Base-by-base conservation (phyloP, 2,113 vertebrate species). In the Holacanthus passer region DNA sequence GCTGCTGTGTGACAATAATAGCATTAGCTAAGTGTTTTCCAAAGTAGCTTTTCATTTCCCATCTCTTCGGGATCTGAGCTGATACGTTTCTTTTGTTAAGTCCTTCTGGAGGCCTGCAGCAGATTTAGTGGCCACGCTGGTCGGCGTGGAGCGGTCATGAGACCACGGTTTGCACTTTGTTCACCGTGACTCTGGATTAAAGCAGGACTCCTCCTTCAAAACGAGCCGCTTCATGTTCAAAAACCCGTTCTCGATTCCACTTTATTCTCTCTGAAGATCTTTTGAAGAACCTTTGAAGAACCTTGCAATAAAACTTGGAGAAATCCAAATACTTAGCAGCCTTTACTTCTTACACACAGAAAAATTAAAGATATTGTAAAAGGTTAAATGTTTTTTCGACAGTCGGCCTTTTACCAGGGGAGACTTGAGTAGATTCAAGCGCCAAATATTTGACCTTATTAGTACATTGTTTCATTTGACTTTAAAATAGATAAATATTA, bases 141-240 rank as follows among this genome's bases (percentile, higher is more conserved):
- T 79, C 31, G 8, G n/a, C 29, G 35, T 12, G 41, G 17, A 48
- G 60, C 43, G 60, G 87, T 92, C 92, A 92, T 17, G 37, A 78
- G 90, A 92, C 65, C 39, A 5, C 7, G 32, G 71, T 79, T 32
- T 43, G 84, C 73, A 8, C 58, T 75, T 66, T 79, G 81, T 82
- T 88, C 68, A 79, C 59, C 3, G 22, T 73, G 43, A 68, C 37
- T 73, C 35, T 16, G 47, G 35, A 64, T 86, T 84, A 84, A 68
- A 32, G 70, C 31, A 16, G 14, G 31, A 59, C 29, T 19, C 20
- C 9, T 17, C 27, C 11, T 56, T 43, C 39, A 65, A 32, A 47
- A 79, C 59, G 29, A 48, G 37, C 11, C 14, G 19, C 48, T 79
- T 29, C 56, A 35, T 14, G 7, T 56, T 24, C 8, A 16, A 47